A percentile compares a stretch with the other conserved stretches of the same genome.
These are phyloP conservation scores for Micrastur ruficollis DNA, from an alignment of 2,797 vertebrate genomes.

Conservation along the genomic window DNA sequence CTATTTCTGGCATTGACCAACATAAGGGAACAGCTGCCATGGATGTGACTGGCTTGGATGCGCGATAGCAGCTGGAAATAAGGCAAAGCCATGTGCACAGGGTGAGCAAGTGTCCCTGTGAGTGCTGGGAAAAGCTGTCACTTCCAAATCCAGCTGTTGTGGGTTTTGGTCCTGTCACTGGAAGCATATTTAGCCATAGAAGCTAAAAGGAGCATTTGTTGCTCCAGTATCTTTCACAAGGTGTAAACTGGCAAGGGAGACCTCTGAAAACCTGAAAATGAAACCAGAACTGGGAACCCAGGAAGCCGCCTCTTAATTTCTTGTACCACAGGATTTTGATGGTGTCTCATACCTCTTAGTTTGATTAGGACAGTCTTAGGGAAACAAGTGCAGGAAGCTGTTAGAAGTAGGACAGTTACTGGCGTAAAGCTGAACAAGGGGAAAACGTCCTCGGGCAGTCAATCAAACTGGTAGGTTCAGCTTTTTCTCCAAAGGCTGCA, in stretches of 20 bases:
- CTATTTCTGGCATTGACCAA: not conserved
- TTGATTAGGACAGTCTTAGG: not conserved
- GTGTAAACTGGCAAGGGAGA: not conserved
- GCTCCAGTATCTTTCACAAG: not conserved
- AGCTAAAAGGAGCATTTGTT: not conserved
- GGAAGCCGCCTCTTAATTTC: not conserved
- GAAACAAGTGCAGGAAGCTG: not conserved
- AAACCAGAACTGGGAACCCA: not conserved
- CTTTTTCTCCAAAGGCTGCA: not conserved
- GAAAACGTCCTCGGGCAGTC: not conserved
- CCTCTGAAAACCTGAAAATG: not conserved
- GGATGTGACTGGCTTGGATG: not conserved
- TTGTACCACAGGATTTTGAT: not conserved
- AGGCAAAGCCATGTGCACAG: not conserved
- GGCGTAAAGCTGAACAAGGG: not conserved
- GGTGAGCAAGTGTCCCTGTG: accelerated
- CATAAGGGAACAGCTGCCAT: not conserved
- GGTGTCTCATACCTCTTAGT: not conserved
- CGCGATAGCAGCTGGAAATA: not conserved
- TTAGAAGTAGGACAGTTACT: not conserved
- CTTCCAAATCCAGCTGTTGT: not conserved
- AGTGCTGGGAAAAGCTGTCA: not conserved
- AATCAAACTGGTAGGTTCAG: not conserved
- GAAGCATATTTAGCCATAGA: not conserved
- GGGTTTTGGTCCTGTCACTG: not conserved